Evolutionary conservation across 2,888 invertebrate genomes (phyloP), one percentile per base, ranked within the genome.

Genomic region (Pristionchus arcanus): DNA sequence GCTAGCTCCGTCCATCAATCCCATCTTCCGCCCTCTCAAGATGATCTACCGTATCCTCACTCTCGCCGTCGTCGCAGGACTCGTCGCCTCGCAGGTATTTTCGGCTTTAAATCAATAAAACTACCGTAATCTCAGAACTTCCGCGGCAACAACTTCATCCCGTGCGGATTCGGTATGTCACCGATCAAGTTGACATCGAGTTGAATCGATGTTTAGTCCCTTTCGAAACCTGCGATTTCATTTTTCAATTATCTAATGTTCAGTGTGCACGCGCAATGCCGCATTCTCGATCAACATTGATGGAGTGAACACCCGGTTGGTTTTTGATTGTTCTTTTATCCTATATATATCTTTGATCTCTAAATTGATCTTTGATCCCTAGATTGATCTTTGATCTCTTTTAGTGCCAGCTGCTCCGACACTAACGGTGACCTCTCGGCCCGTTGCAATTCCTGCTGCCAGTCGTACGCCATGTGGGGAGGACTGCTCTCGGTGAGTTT

Each of bases 21-120:
- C 0, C 42, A 49, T 9, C 42, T 9, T 3, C 42, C 42, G 9
- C 42, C n/a, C 15, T 16, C 0, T 53, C 81, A 15, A n/a, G 2
- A 81, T 81, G 81, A 53, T 81, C 49, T 81, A 81, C 81, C 81
- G 81, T 81, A 81, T 81, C 53, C 81, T 81, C 81, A 53, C 16
- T 16, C n/a, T 81, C 28, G 4, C 81, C 15, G 7, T 42, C 28
- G 0, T 81, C 49, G 81, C 49, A 28, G 42, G n/a, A n/a, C 28
- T 81, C 15, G 13, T 53, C n/a, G 25, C 81, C 15, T 15, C 81
- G n/a, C 81, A 81, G 81, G 81, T 81, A 42, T 81, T n/a, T n/a
- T n/a, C 49, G 34, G 15, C n/a, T 28, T 53, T 53, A 0, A 15
- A 55, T 21, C 55, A 4, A 55, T 55, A 3, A 19, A 21, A 5